Base-by-base conservation (phyloP, 2,797 vertebrate genomes). In the Silurus lanzhouensis region DNA sequence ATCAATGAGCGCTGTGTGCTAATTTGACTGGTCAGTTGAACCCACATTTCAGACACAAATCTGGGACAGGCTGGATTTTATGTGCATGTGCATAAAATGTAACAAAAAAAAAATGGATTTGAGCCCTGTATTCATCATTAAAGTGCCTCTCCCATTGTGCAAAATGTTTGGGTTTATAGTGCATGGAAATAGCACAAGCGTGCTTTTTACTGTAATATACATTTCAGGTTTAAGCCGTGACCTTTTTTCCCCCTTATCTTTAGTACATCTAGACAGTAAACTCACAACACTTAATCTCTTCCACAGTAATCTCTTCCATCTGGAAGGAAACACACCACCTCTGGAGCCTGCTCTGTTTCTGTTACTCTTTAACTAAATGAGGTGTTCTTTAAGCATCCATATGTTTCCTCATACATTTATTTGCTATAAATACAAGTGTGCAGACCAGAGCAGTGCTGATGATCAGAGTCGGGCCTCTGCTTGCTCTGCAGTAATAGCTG, bases 351-450 rank as follows among this genome's bases (percentile, higher is more conserved):
- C 75, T 46, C 52, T 72, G 70, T 88, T 77, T 84, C 85, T 72
- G 77, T 80, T 52, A 79, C 82, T 58, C 79, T 87, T 83, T 61
- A 75, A 84, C 80, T 81, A 83, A 88, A 88, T 78, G 72, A 86
- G 85, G 60, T 76, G 78, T 84, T 52, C 48, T 87, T 38, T 84
- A 81, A 87, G 76, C 61, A 68, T 58, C 86, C 88, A 87, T 89
- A 88, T 87, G 86, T 82, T 84, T 75, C 77, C 84, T 84, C 82
- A 57, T 79, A 84, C 84, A 85, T 88, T 79, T 81, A 85, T 84
- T 89, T 81, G 77, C 86, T 79, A 83, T 90, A 87, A 90, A 90
- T 87, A 87, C 86, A 83, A 84, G 64, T 71, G 70, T 80, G 75
- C 85, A 86, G 86, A 88, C 81, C 74, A 87, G 88, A 79, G 55